phyloP scores from a whole-genome alignment of 1,140 invertebrate genomes.

The Probaryconus sp. region DNA sequence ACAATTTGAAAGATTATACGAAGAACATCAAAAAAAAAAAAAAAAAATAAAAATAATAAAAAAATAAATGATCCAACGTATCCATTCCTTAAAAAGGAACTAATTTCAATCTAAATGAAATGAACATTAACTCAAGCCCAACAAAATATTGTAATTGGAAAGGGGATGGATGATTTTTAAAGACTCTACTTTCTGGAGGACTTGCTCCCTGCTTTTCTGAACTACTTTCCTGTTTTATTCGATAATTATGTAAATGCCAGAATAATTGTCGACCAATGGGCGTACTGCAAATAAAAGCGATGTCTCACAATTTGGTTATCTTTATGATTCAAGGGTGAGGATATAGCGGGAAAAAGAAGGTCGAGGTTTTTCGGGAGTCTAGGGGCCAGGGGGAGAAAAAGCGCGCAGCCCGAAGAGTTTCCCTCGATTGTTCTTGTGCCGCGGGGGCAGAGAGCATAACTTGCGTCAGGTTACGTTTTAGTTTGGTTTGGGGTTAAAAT shows the following conservation, averaged over 20 bases:
- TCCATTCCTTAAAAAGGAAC: too few relatives aligned
- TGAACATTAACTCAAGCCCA: conserved; percentile 13
- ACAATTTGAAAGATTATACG: too few relatives aligned
- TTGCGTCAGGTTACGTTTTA: conserved; percentile 24
- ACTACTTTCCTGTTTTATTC: conserved; percentile 71
- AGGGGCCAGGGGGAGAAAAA: conserved; percentile 31
- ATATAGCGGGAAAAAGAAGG: conserved; percentile 49
- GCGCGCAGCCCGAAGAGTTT: conserved; percentile 56
- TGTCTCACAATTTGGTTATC: conserved; percentile 76
- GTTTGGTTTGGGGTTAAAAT: conserved; percentile 58
- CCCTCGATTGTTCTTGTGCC: conserved; percentile 59
- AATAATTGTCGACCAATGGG: conserved; percentile 78
- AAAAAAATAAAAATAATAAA: too few relatives aligned
- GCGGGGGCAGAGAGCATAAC: conserved; percentile 60
- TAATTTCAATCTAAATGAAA: conserved; percentile 27
- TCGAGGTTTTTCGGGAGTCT: conserved; percentile 23
- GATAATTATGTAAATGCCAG: conserved; percentile 78
- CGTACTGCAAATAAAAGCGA: conserved; percentile 72
- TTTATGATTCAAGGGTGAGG: conserved; percentile 71
- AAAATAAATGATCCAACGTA: too few relatives aligned
- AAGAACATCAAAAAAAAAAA: too few relatives aligned
- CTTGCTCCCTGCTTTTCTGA: conserved; percentile 27
- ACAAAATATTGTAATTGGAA: conserved; percentile 22
- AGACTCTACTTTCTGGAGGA: conserved; percentile 25
- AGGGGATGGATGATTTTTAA: conserved; percentile 23